These are phyloP conservation scores for Taenaris catops DNA, from an alignment of 2,888 invertebrate species.

Conservation along the genomic window DNA sequence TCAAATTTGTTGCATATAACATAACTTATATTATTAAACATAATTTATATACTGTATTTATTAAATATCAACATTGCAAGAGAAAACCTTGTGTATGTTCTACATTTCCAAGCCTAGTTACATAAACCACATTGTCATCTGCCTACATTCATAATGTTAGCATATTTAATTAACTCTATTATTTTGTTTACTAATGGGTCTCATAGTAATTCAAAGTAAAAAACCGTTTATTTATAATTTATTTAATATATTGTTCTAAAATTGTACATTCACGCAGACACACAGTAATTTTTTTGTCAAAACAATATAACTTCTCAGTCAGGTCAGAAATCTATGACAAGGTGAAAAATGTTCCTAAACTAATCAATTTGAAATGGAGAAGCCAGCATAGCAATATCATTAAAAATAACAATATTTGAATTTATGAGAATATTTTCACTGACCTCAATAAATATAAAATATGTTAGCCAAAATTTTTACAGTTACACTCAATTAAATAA, in stretches of 20 bases:
- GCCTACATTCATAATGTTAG: too few relatives aligned
- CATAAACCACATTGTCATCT: too few relatives aligned
- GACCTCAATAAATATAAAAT: not conserved
- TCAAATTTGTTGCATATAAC: too few relatives aligned
- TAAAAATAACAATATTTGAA: not conserved
- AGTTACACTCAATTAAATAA: conserved; percentile 2
- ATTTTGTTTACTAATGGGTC: too few relatives aligned
- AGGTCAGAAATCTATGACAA: conserved; percentile 24
- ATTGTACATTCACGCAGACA: conserved; percentile 77
- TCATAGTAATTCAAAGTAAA: too few relatives aligned
- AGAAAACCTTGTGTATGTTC: too few relatives aligned
- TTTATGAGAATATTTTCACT: not conserved
- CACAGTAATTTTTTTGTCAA: conserved; percentile 53
- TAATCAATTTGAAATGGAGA: not conserved
- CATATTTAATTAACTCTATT: too few relatives aligned
- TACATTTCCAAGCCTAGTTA: too few relatives aligned
- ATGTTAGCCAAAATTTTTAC: not conserved
- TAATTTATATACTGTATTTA: too few relatives aligned
- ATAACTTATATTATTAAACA: too few relatives aligned
- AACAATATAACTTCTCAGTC: conserved; percentile 43
- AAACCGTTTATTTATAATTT: conserved; percentile 25
- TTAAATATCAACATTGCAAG: too few relatives aligned
- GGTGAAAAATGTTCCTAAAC: not conserved
- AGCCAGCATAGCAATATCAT: not conserved
- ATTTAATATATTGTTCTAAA: conserved; percentile 62